Conservation (phyloP, 2,888 invertebrate genomes). For the Nasonovia ribisnigri region DNA sequence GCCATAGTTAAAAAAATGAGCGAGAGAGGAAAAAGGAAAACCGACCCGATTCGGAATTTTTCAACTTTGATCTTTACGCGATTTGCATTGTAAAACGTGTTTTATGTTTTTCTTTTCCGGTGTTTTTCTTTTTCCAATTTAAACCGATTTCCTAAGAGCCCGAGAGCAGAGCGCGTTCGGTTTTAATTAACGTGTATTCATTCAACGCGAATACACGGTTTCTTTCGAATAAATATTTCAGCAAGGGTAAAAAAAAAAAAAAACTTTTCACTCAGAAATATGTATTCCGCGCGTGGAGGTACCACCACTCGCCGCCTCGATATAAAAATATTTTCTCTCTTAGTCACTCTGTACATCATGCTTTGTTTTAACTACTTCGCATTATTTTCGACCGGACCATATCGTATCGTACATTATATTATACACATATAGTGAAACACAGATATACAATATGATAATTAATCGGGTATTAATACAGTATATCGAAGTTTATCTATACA, state of each 20-base stretch:
- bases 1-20: conserved; percentile 31
- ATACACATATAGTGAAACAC: background rate
- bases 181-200: conserved; percentile 64
- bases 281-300: background rate
- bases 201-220: conserved; percentile 42
- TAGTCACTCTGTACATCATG: background rate
- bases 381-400: background rate
- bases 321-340: background rate
- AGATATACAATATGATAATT: conserved; percentile 46
- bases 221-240: conserved; percentile 50
- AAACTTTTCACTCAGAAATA: conserved; percentile 45
- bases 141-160: conserved; percentile 64
- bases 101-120: conserved; percentile 62
- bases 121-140: conserved; percentile 65
- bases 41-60: conserved; percentile 64
- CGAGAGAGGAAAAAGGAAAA: conserved; percentile 45
- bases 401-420: no score
- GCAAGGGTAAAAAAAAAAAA: background rate
- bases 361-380: background rate
- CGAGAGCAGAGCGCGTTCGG: conserved; percentile 35
- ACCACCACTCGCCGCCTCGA: background rate
- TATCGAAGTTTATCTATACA: conserved; percentile 42
- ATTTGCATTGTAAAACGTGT: conserved; percentile 65
- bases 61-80: conserved; percentile 65
- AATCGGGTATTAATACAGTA: conserved; percentile 64